Conservation (phyloP, 2,797 vertebrate genomes). For the Acomys russatus region DNA sequence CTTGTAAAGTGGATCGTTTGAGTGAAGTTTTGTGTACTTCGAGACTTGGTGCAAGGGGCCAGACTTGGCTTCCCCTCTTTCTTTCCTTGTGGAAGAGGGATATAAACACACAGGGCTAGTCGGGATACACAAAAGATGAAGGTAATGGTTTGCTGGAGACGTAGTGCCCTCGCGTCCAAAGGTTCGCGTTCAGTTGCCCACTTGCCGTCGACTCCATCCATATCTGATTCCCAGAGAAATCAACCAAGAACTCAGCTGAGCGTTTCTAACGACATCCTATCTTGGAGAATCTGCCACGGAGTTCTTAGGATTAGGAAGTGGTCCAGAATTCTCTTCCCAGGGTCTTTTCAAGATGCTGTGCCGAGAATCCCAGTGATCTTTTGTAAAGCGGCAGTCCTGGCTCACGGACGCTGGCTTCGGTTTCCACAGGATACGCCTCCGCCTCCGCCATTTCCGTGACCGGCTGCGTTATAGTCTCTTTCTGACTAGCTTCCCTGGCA, state of each 20-base stretch:
- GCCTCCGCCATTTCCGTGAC: background rate
- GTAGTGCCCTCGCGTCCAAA: background rate
- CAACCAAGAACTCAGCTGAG: conserved; percentile 24
- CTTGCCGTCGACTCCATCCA: background rate
- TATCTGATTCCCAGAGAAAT: background rate
- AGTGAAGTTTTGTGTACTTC: background rate
- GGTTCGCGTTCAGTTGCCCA: background rate
- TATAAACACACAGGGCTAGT: background rate
- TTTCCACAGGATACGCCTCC: conserved; percentile 37
- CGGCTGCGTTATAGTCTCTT: conserved; percentile 48
- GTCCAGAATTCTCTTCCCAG: conserved; percentile 45
- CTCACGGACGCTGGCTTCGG: conserved; percentile 33
- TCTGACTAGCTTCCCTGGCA: conserved; percentile 9
- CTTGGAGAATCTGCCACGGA: background rate
- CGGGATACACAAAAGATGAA: background rate
- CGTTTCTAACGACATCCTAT: conserved; percentile 28
- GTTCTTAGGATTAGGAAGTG: conserved; percentile 48
- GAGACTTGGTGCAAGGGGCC: background rate
- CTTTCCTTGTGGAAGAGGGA: background rate
- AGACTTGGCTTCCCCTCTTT: background rate
- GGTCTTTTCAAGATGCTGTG: background rate
- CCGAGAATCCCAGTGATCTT: conserved; percentile 46
- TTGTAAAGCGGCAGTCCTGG: conserved; percentile 52
- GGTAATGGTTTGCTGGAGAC: background rate
- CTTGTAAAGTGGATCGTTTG: background rate